Percentiles rank a stretch among this genome's conserved stretches.
Conservation (phyloP, 2,888 invertebrate genomes). For the Teinopalpus imperialis region DNA sequence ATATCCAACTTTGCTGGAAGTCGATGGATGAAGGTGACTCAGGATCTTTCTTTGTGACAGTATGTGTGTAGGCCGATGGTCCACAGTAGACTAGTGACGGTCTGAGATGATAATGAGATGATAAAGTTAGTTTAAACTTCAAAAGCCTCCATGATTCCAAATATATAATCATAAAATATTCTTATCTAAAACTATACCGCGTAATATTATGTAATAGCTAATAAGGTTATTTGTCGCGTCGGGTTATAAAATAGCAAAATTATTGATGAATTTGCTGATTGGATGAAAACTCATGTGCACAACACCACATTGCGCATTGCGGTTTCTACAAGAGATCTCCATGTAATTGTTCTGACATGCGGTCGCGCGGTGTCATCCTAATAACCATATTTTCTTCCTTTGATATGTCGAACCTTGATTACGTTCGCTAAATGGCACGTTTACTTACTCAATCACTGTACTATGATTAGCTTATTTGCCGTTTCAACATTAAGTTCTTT, state of each 20-base stretch:
- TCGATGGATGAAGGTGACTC: no score
- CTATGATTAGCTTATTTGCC: conserved; percentile 35
- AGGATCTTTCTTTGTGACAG: no score
- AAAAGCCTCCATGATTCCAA: no score
- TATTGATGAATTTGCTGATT: conserved; percentile 21
- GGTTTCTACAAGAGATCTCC: conserved; percentile 62
- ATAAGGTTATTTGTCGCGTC: neutral
- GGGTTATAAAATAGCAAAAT: neutral
- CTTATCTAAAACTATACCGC: no score
- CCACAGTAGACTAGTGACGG: no score
- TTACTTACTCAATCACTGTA: conserved; percentile 35
- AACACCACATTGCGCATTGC: conserved; percentile 42
- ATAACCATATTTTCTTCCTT: conserved; percentile 62
- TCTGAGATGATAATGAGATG: no score
- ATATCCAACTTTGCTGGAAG: no score
- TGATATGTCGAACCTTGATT: conserved; percentile 60
- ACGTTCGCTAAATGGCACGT: conserved; percentile 44
- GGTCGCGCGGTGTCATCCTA: conserved; percentile 66
- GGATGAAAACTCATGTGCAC: conserved; percentile 11
- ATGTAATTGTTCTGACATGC: conserved; percentile 71
- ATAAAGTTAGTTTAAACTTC: no score
- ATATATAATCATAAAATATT: no score
- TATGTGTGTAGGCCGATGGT: no score
- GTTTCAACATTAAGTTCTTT: conserved; percentile 38
- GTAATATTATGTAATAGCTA: no score